Conservation (phyloP, 2,797 vertebrate genomes). For the Corythornis leucogaster region DNA sequence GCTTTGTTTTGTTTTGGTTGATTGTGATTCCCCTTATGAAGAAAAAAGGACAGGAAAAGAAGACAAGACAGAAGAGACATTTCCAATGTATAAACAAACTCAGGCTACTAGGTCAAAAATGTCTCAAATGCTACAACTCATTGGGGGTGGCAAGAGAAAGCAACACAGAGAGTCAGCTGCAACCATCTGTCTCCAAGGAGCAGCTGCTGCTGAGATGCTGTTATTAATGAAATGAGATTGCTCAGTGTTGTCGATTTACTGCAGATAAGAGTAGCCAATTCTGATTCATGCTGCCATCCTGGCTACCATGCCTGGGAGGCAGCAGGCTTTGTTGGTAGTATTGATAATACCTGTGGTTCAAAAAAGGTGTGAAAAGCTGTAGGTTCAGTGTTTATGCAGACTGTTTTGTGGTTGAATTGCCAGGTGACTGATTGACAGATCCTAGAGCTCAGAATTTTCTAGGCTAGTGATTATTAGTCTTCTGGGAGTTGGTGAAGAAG, state of each 20-base stretch:
- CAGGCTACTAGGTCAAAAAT: not conserved
- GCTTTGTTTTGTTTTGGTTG: not conserved
- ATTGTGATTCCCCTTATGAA: not conserved
- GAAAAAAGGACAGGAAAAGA: not conserved
- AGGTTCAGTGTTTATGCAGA: not conserved
- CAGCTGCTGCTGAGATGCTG: conserved; percentile 21
- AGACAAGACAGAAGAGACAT: not conserved
- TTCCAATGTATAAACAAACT: not conserved
- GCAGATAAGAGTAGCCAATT: not conserved
- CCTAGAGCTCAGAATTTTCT: not conserved
- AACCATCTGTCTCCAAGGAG: conserved; percentile 25
- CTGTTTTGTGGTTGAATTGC: not conserved
- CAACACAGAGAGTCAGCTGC: not conserved
- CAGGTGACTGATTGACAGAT: not conserved
- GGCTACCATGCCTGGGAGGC: not conserved
- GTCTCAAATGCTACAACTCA: not conserved
- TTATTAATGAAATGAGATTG: conserved; percentile 48
- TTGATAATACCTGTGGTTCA: not conserved
- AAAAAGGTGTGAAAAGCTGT: not conserved
- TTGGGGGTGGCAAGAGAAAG: not conserved
- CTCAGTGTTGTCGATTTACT: not conserved
- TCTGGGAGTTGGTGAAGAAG: not conserved
- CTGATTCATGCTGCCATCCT: not conserved
- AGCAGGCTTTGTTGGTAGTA: not conserved
- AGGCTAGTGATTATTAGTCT: not conserved